Evolutionary conservation across 2,888 invertebrate species (phyloP), one percentile per base, ranked within the genome.

Genomic region (Miltochrista miniata): DNA sequence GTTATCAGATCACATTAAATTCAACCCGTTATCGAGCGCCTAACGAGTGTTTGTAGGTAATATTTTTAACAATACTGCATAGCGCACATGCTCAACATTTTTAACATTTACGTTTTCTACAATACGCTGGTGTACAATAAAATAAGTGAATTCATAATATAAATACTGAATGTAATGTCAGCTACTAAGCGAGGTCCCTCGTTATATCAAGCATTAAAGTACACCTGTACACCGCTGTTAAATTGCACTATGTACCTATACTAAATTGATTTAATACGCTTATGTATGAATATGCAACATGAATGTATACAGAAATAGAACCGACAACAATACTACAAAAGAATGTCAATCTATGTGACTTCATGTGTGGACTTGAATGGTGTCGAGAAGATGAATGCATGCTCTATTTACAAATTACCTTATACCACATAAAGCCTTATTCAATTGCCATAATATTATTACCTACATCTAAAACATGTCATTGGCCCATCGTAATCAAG

Each of bases 1-100:
- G 50, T 63, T 68, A 68, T 65, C 68, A 68, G 61, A 63, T 61
- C 63, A 60, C 53, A 51, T 43, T 59, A 51, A 63, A 59, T 42
- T 54, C 48, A 15, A 47, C 45, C 48, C 43, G 56, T 66, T 68
- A 68, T 66, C 69, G 55, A 54, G 47, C 41, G 35, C 53, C 51
- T 58, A 58, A 61, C 63, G 53, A 59, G 48, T 56, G 52, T 56
- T 61, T 66, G 55, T 56, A 43, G 59, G 55, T 56, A 43, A 59
- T 58, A 56, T 54, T 63, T 67, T 66, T 58, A 56, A 64, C 68
- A 64, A 59, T 53, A 54, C 46, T 51, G 44, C 48, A 37, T 15
- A 41, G 24, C 39, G 42, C 41, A 51, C 41, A 41, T 45, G 36
- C n/a, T 38, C 37, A 12, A 40, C 38, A 39, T 33, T 49, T 54